Conservation (phyloP, 2,113 vertebrate species). For the Cathartes aura region DNA sequence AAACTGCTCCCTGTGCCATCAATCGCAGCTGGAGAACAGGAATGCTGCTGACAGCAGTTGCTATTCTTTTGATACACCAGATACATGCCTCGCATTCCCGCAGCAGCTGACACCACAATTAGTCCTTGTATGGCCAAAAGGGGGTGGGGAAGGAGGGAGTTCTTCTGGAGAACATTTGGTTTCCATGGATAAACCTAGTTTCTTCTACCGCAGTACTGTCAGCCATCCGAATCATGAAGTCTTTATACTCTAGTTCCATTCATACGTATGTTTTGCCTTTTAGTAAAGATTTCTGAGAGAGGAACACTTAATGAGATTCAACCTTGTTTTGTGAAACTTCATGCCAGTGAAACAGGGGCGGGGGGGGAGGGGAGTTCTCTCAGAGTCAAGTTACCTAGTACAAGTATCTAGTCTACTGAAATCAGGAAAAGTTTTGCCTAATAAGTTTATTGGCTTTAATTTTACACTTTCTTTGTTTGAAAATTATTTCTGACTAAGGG, state of each 20-base stretch:
- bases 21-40: neutral
- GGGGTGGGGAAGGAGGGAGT: neutral
- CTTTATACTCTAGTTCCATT: neutral
- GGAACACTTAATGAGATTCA: neutral
- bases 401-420: neutral
- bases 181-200: conserved; percentile 36
- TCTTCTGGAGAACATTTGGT: neutral
- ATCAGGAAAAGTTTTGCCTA: neutral
- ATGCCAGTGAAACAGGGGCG: neutral
- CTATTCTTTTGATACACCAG: conserved; percentile 46
- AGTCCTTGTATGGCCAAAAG: conserved; percentile 6
- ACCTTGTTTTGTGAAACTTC: neutral
- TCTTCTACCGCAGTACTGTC: neutral
- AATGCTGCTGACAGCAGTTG: conserved; percentile 51
- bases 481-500: neutral
- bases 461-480: neutral
- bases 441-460: neutral
- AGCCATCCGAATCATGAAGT: accelerated
- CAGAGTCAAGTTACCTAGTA: neutral
- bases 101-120: conserved; percentile 48
- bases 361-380: neutral
- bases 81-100: conserved; percentile 27
- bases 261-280: neutral
- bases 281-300: neutral
- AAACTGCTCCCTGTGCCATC: conserved; percentile 5